Evolutionary conservation across 2,113 vertebrate genomes (phyloP).

Genomic region (Puntigrus tetrazona): DNA sequence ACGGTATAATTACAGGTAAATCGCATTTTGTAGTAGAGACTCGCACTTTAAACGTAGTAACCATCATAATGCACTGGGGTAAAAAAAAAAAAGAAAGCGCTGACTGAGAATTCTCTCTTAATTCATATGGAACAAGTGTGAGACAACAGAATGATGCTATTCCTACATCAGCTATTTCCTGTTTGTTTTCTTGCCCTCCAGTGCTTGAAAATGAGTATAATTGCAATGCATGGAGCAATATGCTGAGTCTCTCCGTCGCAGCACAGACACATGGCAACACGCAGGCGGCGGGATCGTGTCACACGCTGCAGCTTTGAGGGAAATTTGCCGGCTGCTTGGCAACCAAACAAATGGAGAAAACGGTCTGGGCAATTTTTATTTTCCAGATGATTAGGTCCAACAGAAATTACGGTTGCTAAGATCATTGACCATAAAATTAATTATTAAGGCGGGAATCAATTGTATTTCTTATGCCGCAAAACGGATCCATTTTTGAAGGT

Average conservation of each 20-base stretch:
- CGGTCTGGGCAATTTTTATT: conserved; percentile 67
- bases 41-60: background rate
- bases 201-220: conserved; percentile 40
- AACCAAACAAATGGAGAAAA: conserved; percentile 69
- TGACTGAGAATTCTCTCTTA: conserved; percentile 15
- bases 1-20: background rate
- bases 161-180: conserved; percentile 39
- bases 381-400: conserved; percentile 71
- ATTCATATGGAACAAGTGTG: conserved; percentile 38
- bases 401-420: conserved; percentile 69
- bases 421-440: conserved; percentile 72
- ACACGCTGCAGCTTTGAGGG: conserved; percentile 55
- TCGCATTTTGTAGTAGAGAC: background rate
- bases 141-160: conserved; percentile 22
- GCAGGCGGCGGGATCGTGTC: conserved; percentile 56
- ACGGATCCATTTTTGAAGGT: conserved; percentile 43
- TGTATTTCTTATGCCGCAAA: conserved; percentile 50
- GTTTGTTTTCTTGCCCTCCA: background rate
- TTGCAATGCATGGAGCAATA: conserved; percentile 16
- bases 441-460: conserved; percentile 66
- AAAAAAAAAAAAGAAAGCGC: background rate
- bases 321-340: conserved; percentile 66
- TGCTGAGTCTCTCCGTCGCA: background rate
- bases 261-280: conserved; percentile 49
- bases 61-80: background rate